Conservation (phyloP, 1,140 invertebrate species). For the Sminthurides bifidus region DNA sequence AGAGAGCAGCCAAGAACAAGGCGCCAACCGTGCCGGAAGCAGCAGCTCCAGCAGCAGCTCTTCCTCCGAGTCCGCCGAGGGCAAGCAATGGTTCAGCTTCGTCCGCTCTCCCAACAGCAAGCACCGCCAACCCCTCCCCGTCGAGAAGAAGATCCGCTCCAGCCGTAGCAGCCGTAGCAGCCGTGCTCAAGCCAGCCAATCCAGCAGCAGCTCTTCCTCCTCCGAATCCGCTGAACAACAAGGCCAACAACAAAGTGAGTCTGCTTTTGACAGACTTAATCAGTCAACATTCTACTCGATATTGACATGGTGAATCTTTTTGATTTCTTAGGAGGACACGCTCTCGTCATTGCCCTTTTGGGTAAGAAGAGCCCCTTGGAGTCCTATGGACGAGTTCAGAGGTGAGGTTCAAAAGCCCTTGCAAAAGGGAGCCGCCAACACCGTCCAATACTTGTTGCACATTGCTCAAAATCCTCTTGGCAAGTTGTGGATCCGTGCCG, state of each 20-base stretch:
- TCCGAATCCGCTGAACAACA: not conserved
- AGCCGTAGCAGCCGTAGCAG: too few species aligned
- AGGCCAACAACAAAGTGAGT: not conserved
- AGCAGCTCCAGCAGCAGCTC: slow-evolving; percentile 2
- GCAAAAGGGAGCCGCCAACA: slow-evolving; percentile 7
- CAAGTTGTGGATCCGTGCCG: slow-evolving; percentile 14
- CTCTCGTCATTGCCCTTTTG: slow-evolving; percentile 17
- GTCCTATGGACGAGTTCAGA: slow-evolving; percentile 1
- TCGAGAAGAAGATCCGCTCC: too few species aligned
- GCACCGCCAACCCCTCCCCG: not conserved
- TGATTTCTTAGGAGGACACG: slow-evolving; percentile 4
- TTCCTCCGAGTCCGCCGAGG: slow-evolving; percentile 10
- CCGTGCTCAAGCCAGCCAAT: too few species aligned
- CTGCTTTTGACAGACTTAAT: not conserved
- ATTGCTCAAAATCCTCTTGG: not conserved
- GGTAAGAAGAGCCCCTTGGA: slow-evolving; percentile 20
- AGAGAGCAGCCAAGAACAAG: slow-evolving; percentile 1
- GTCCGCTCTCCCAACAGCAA: not conserved
- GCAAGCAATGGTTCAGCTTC: slow-evolving; percentile 1
- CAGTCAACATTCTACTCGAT: not conserved
- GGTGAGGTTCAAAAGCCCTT: slow-evolving; percentile 8
- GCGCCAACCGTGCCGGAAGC: not conserved
- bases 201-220: not conserved
- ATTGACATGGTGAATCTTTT: not conserved
- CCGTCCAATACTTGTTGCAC: slow-evolving; percentile 19